Evolutionary conservation across 2,113 vertebrate genomes (phyloP), one percentile per base, ranked within the genome.

Genomic region (Naja naja): DNA sequence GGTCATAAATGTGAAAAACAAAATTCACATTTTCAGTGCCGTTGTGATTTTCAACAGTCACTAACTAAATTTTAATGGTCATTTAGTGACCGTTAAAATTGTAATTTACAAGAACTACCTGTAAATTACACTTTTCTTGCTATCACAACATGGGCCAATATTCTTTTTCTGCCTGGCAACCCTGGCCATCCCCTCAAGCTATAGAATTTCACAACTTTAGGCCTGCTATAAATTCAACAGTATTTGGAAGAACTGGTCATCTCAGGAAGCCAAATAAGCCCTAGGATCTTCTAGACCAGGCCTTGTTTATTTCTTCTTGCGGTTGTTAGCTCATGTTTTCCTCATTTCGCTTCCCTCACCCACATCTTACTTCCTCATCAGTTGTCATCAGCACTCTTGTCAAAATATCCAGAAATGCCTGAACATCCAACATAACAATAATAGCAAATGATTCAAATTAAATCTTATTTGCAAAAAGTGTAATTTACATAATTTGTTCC

Each of bases 381-480:
- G 81, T 45, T 92, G 52, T 92, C 60, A 81, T 54, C 54, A 52
- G 30, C 58, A 55, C 27, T 56, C 74, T 93, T 93, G 88, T 90
- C 92, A 93, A 93, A 90, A 93, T 60, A 86, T 64, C 45, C 54
- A 90, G 54, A 90, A 93, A 86, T 25, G 9, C 22, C 1, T 58
- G 88, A 93, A 90, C 74, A 60, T n/a, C 54, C 30, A 49, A 64
- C 39, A 89, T 74, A 58, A 91, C 87, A 74, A 92, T 81, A 92
- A 92, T 45, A 89, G 81, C 30, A 92, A 89, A 89, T 58, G 92
- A 89, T 92, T 69, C 64, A 85, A 89, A 89, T 89, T 89, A 92
- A 92, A 89, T 58, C 88, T 85, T 54, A 92, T 85, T 89, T 89
- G 52, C 47, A 55, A 58, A 88, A 92, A 92, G 69, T 20, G 27